Percentiles rank a stretch among this genome's conserved stretches.
These are phyloP conservation scores for Aphelocoma coerulescens DNA, from an alignment of 2,113 vertebrate species.

Conservation along the genomic window DNA sequence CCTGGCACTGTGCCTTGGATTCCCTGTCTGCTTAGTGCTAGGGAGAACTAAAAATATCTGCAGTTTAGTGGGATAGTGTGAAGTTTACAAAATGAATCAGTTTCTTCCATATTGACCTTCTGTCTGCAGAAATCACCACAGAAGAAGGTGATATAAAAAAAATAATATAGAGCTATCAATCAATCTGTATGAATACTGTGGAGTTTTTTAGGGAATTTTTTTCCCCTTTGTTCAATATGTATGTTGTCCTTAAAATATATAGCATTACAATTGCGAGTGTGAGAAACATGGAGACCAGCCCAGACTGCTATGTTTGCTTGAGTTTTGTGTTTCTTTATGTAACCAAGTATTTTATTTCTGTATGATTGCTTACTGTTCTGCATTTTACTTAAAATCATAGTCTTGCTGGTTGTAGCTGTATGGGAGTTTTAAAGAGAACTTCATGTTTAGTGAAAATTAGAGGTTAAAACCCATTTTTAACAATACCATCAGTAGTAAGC, in stretches of 20 bases:
- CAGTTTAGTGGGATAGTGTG: not conserved
- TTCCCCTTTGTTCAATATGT: not conserved
- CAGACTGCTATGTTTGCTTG: not conserved
- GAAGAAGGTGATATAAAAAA: not conserved
- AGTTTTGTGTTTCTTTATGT: not conserved
- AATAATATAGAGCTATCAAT: not conserved
- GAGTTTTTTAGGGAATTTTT: not conserved
- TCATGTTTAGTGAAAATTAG: not conserved
- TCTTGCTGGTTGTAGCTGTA: not conserved
- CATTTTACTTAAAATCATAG: not conserved
- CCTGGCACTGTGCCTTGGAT: conserved; percentile 16
- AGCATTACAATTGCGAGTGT: not conserved
- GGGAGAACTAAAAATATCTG: conserved; percentile 37
- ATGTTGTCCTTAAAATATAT: not conserved
- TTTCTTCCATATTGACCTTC: not conserved
- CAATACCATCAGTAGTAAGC: rapidly evolving
- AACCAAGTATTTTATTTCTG: not conserved
- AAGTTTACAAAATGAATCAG: not conserved
- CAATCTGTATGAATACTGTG: not conserved
- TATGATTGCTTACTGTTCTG: not conserved
- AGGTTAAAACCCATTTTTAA: not conserved
- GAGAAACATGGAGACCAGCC: not conserved
- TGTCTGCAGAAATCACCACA: not conserved
- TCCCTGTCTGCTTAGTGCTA: not conserved
- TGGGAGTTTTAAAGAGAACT: not conserved